phyloP scores from a whole-genome alignment of 2,113 vertebrate species.

The Limnothrissa miodon region DNA sequence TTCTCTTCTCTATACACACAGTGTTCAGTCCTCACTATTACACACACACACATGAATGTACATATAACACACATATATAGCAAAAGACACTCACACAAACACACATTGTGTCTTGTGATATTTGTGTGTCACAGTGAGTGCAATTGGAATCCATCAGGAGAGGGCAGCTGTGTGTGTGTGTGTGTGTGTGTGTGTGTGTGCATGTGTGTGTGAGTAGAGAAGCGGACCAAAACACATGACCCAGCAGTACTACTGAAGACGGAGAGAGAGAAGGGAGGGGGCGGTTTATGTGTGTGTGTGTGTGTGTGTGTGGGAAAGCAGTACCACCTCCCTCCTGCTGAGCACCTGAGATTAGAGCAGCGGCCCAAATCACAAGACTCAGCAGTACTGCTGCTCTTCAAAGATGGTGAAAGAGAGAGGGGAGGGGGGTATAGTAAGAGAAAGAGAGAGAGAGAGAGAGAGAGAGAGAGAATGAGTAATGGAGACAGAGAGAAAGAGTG shows the following conservation, averaged over 20 bases:
- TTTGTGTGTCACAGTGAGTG: constrained; percentile 25
- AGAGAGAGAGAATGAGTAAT: not conserved
- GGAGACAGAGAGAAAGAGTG: not conserved
- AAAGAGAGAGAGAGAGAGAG: not conserved
- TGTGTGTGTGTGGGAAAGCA: not conserved
- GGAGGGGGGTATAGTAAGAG: not conserved
- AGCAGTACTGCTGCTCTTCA: not conserved
- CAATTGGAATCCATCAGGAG: constrained; percentile 37
- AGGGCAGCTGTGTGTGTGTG: not conserved
- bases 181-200: not conserved
- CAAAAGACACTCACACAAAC: not conserved
- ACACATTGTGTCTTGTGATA: not conserved
- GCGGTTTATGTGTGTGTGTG: not conserved
- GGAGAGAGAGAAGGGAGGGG: too few relatives aligned
- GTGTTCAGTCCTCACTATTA: not conserved
- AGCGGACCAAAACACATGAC: too few relatives aligned
- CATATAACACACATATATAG: not conserved
- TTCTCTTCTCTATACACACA: not conserved
- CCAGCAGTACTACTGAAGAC: too few relatives aligned
- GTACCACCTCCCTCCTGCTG: not conserved
- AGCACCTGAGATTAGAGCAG: too few relatives aligned
- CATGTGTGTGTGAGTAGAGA: not conserved
- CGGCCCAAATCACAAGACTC: not conserved
- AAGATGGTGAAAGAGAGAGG: not conserved
- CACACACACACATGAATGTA: not conserved